These are phyloP conservation scores for Scaptomyza graminum DNA, from an alignment of 1,140 invertebrate species.

Conservation along the genomic window DNA sequence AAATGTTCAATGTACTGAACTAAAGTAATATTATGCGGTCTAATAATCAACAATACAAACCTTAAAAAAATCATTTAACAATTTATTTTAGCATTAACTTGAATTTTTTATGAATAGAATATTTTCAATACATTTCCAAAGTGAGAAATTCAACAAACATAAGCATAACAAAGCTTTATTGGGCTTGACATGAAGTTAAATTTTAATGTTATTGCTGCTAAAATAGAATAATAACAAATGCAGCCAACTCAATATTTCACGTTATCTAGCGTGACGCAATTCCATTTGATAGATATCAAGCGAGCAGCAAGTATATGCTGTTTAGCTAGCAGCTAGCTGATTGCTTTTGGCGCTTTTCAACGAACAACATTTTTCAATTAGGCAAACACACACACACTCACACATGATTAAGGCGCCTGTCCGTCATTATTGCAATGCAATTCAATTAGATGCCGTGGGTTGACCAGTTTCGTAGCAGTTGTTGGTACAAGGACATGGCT, in stretches of 20 bases:
- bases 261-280: neutral
- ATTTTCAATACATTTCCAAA: too few relatives aligned
- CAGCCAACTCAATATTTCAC: neutral
- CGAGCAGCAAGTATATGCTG: too few relatives aligned
- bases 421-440: constrained; percentile 65
- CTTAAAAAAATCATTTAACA: too few relatives aligned
- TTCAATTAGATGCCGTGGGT: constrained; percentile 67
- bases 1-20: neutral
- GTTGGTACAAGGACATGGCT: too few relatives aligned
- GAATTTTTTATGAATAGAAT: too few relatives aligned
- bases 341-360: constrained; percentile 22
- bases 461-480: neutral
- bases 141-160: too few relatives aligned
- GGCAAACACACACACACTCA: constrained; percentile 1
- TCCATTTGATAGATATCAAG: neutral
- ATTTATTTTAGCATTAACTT: too few relatives aligned
- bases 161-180: too few relatives aligned
- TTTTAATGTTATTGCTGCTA: neutral
- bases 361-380: constrained; percentile 66
- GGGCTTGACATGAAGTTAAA: neutral
- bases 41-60: too few relatives aligned
- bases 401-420: neutral
- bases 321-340: constrained; percentile 4
- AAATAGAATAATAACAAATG: neutral
- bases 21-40: too few relatives aligned